These are phyloP conservation scores for Ancistrus triradiatus DNA, from an alignment of 2,113 vertebrate species.

Conservation along the genomic window DNA sequence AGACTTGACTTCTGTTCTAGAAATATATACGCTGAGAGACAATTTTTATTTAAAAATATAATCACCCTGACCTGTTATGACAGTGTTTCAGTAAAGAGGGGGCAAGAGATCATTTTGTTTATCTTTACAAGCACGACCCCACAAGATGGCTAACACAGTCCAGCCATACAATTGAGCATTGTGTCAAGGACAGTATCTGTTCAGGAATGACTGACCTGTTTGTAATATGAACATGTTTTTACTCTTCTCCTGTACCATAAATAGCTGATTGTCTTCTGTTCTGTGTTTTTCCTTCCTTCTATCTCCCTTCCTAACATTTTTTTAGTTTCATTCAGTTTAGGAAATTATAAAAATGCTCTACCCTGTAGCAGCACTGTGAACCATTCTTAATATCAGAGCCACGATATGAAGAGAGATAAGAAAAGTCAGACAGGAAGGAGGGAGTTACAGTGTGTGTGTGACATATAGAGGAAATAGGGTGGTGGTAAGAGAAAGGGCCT, in stretches of 20 bases:
- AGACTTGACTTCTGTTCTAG: background rate
- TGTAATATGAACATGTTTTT: conserved; percentile 3
- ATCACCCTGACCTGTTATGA: conserved; percentile 1
- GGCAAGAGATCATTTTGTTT: background rate
- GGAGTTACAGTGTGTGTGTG: background rate
- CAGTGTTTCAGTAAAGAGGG: conserved; percentile 11
- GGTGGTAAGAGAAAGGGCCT: background rate
- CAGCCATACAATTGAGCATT: conserved; percentile 1
- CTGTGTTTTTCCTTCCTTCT: too few species aligned
- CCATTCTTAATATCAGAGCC: conserved; percentile 52
- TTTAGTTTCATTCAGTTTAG: background rate
- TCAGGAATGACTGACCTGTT: conserved; percentile 25
- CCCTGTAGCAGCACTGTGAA: conserved; percentile 42
- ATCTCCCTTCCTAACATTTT: too few species aligned
- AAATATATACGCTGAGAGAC: background rate
- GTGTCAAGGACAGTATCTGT: background rate
- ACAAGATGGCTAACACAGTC: background rate
- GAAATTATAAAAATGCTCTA: too few species aligned
- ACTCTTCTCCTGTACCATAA: background rate
- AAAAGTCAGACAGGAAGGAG: conserved; percentile 34
- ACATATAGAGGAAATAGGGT: background rate
- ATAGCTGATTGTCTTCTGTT: too few species aligned
- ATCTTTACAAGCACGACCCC: background rate
- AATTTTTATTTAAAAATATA: background rate
- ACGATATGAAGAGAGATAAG: conserved; percentile 46